Evolutionary conservation across 1,140 invertebrate genomes (phyloP).

Genomic region (Drosophila albomicans): DNA sequence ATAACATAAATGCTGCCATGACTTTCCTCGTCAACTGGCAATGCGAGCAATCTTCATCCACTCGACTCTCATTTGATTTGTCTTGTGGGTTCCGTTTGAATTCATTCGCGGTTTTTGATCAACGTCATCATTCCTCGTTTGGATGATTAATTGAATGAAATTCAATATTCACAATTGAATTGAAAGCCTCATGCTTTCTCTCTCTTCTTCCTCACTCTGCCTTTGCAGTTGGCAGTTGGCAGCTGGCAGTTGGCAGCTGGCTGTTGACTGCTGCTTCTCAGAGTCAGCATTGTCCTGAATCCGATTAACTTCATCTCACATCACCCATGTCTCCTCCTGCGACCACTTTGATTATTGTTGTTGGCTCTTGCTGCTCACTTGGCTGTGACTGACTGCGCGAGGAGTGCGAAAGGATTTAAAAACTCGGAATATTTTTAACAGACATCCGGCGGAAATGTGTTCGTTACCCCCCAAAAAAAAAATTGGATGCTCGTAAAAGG

Average conservation of each 20-base stretch:
- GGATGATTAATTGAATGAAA: slow-evolving; percentile 71
- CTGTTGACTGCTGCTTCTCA: slow-evolving; percentile 13
- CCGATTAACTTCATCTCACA: slow-evolving; percentile 42
- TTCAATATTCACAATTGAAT: slow-evolving; percentile 73
- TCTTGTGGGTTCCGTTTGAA: slow-evolving; percentile 35
- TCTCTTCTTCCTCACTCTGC: background rate
- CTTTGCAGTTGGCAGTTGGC: background rate
- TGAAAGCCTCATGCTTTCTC: slow-evolving; percentile 31
- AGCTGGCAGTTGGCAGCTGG: background rate
- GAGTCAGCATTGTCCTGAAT: slow-evolving; percentile 50
- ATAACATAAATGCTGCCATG: slow-evolving; percentile 57
- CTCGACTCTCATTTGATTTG: slow-evolving; percentile 37
- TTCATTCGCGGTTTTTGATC: slow-evolving; percentile 58
- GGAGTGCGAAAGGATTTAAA: slow-evolving; percentile 51
- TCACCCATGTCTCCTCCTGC: background rate
- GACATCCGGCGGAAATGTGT: slow-evolving; percentile 52
- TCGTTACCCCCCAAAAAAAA: slow-evolving; percentile 16
- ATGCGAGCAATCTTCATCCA: background rate
- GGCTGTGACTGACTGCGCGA: slow-evolving; percentile 22
- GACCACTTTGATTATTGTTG: slow-evolving; percentile 23
- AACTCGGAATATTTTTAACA: slow-evolving; percentile 40
- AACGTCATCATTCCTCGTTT: slow-evolving; percentile 53
- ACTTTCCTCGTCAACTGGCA: slow-evolving; percentile 13
- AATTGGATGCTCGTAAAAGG: slow-evolving; percentile 15
- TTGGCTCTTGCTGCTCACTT: slow-evolving; percentile 26